Percentiles rank a stretch among this genome's conserved stretches.
Evolutionary conservation across 1,140 invertebrate genomes (phyloP).

Genomic region (Caerostris extrusa): DNA sequence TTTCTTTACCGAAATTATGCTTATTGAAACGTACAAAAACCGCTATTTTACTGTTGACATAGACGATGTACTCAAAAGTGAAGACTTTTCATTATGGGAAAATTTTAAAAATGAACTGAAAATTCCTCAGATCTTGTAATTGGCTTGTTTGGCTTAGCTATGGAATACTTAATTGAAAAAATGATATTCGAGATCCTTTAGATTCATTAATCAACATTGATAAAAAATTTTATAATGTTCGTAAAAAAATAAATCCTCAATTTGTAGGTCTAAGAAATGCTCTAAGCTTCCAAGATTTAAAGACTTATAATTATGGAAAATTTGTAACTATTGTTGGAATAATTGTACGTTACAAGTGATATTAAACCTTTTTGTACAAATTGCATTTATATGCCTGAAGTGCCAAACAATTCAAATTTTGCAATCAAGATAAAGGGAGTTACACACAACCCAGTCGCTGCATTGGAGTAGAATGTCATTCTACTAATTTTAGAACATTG

Average conservation of each 20-base stretch:
- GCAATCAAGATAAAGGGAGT: conserved; percentile 85
- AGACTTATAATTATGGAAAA: conserved; percentile 91
- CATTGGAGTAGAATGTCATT: conserved; percentile 83
- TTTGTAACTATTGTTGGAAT: conserved; percentile 92
- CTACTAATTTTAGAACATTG: conserved; percentile 86
- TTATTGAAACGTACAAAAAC: conserved; percentile 85
- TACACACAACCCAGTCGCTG: conserved; percentile 84
- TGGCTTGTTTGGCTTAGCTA: conserved; percentile 86
- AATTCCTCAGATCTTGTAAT: conserved; percentile 86
- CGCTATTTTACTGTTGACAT: conserved; percentile 86
- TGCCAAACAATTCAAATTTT: conserved; percentile 86
- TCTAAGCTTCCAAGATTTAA: conserved; percentile 87
- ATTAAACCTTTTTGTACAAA: conserved; percentile 88
- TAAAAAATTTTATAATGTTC: background rate
- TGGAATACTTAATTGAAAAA: conserved; percentile 86
- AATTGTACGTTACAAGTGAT: conserved; percentile 90
- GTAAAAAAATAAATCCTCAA: conserved; percentile 83
- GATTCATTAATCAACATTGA: background rate
- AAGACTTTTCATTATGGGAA: conserved; percentile 85
- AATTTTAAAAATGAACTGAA: conserved; percentile 86
- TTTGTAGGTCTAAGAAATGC: conserved; percentile 87
- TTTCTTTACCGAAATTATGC: conserved; percentile 83
- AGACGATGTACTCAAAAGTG: conserved; percentile 85
- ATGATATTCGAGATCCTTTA: conserved; percentile 78
- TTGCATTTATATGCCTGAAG: conserved; percentile 89